phyloP scores from a whole-genome alignment of 2,888 invertebrate genomes.

The Lithophane leautieri region DNA sequence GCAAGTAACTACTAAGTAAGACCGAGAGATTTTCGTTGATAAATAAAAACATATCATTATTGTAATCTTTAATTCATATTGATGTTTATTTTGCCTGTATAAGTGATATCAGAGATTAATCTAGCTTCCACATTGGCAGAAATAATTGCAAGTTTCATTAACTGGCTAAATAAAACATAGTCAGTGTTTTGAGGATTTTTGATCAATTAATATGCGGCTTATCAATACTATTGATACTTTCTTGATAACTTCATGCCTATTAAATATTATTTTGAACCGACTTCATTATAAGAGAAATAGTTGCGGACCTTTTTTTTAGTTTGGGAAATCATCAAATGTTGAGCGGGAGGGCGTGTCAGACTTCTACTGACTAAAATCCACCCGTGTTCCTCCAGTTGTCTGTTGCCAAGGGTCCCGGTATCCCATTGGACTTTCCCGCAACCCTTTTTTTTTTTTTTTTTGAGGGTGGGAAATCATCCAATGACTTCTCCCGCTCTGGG shows the following conservation, averaged over 20 bases:
- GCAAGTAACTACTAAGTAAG: neutral
- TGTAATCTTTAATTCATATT: neutral
- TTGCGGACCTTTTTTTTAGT: too few relatives aligned
- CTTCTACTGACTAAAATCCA: too few relatives aligned
- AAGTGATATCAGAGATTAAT: constrained; percentile 7
- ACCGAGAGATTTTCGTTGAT: neutral
- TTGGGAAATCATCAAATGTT: too few relatives aligned
- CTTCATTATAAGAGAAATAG: too few relatives aligned
- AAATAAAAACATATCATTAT: neutral
- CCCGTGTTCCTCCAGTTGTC: too few relatives aligned
- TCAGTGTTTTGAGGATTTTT: neutral
- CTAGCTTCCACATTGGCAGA: neutral
- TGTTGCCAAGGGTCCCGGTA: too few relatives aligned
- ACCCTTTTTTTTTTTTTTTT: too few relatives aligned
- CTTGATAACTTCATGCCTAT: neutral
- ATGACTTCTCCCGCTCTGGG: too few relatives aligned
- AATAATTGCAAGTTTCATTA: constrained; percentile 3
- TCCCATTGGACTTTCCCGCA: too few relatives aligned
- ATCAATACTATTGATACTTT: neutral
- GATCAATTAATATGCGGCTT: neutral
- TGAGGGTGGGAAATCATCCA: too few relatives aligned
- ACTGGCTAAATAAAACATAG: constrained; percentile 9
- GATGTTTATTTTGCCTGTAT: neutral
- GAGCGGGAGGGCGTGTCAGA: too few relatives aligned
- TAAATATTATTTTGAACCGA: too few relatives aligned